Percentiles rank a stretch among this genome's conserved stretches.
Evolutionary conservation across 1,140 invertebrate species (phyloP).

Genomic region (Physella acuta): DNA sequence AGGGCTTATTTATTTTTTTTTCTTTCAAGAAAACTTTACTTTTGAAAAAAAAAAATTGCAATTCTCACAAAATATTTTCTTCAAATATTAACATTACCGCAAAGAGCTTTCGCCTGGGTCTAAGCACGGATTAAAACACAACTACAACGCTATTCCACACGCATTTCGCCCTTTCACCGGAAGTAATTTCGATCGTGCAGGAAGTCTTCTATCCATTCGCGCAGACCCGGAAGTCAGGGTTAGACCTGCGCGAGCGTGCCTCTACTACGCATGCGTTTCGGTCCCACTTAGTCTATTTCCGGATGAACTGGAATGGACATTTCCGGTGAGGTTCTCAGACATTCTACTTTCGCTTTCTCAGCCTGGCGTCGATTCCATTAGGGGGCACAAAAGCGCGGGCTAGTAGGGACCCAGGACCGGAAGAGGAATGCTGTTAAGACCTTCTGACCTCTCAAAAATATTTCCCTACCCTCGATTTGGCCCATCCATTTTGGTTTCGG

Average conservation of each 20-base stretch:
- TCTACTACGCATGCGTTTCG: conserved; percentile 18
- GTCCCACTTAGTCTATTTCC: conserved; percentile 28
- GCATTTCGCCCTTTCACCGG: conserved; percentile 17
- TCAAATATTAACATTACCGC: conserved; percentile 20
- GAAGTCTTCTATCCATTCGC: conserved; percentile 28
- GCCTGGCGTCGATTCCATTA: conserved; percentile 25
- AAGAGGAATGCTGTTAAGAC: conserved; percentile 23
- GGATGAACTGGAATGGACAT: conserved; percentile 27
- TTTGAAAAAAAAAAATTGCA: no score
- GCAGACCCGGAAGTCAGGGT: conserved; percentile 23
- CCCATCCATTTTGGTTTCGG: neutral
- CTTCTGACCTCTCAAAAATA: neutral
- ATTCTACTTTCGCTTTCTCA: conserved; percentile 22
- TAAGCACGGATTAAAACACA: conserved; percentile 14
- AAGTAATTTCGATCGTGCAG: conserved; percentile 26
- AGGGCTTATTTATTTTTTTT: no score
- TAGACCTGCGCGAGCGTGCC: conserved; percentile 21
- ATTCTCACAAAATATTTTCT: conserved; percentile 22
- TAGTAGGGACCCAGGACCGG: conserved; percentile 3
- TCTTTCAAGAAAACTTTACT: no score
- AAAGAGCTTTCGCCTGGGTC: neutral
- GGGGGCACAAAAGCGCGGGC: conserved; percentile 15
- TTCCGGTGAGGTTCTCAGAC: conserved; percentile 19
- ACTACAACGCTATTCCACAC: conserved; percentile 25
- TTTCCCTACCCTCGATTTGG: neutral